A percentile compares a stretch with the other conserved stretches of the same genome.
These are phyloP conservation scores for Mobula hypostoma DNA, from an alignment of 2,113 vertebrate genomes.

Conservation along the genomic window DNA sequence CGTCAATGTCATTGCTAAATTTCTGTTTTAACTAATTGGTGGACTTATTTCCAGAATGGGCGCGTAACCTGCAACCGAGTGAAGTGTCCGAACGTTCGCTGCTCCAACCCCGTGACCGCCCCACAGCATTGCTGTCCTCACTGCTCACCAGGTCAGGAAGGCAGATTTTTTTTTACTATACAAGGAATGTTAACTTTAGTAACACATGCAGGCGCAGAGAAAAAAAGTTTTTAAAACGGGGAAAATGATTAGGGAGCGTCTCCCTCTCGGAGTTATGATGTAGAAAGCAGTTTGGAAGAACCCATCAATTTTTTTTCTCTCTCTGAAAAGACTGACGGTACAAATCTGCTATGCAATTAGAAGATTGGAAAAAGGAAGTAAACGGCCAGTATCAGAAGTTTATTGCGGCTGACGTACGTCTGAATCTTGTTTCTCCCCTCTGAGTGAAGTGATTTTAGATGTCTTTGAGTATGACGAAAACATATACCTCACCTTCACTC, in stretches of 20 bases:
- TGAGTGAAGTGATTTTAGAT: neutral
- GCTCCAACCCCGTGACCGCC: slow-evolving; percentile 59
- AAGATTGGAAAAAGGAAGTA: neutral
- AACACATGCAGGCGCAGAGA: neutral
- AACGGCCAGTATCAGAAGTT: neutral
- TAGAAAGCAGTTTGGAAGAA: neutral
- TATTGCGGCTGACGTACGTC: too few relatives aligned
- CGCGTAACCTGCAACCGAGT: slow-evolving; percentile 68
- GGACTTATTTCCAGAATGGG: slow-evolving; percentile 55
- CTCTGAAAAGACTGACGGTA: neutral
- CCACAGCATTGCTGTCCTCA: slow-evolving; percentile 69
- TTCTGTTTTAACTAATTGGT: neutral
- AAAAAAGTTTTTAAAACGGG: neutral
- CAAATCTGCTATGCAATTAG: neutral
- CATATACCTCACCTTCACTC: neutral
- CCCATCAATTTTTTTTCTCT: neutral
- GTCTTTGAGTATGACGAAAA: neutral
- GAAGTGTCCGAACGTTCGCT: slow-evolving; percentile 65
- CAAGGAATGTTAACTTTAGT: too few relatives aligned
- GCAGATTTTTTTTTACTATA: neutral
- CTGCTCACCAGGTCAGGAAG: slow-evolving; percentile 61
- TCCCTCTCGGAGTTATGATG: neutral
- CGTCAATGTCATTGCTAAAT: neutral
- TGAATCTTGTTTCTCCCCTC: neutral
- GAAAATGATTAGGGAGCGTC: neutral